Evolutionary conservation across 2,797 vertebrate genomes (phyloP).

Genomic region (Clangula hyemalis): DNA sequence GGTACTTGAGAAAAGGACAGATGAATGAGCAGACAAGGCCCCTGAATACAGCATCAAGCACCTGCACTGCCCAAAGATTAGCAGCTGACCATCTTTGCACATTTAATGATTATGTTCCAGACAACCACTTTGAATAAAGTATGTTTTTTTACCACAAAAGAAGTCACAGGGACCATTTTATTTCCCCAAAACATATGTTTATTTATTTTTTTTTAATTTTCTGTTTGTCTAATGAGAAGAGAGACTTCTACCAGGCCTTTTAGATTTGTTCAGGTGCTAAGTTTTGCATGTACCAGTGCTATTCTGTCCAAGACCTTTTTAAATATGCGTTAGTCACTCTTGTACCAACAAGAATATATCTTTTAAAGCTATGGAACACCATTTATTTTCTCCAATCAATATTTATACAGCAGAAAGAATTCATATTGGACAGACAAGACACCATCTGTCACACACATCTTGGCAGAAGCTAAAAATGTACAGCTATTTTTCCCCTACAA

Average conservation of each 20-base stretch:
- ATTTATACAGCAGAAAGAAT: not conserved
- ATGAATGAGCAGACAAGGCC: not conserved
- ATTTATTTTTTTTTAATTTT: not conserved
- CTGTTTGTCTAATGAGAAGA: not conserved
- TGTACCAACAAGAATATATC: not conserved
- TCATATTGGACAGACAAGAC: not conserved
- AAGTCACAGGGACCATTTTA: not conserved
- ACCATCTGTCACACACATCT: not conserved
- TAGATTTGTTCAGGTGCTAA: not conserved
- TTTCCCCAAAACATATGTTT: not conserved
- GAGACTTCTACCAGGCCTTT: not conserved
- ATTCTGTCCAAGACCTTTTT: not conserved
- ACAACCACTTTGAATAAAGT: not conserved
- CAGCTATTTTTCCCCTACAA: not conserved
- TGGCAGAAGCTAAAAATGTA: not conserved
- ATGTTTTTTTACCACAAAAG: not conserved
- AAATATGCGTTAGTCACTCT: not conserved
- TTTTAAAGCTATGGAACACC: not conserved
- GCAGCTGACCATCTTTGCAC: not conserved
- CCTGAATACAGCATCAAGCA: not conserved
- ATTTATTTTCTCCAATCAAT: not conserved
- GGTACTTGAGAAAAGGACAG: not conserved
- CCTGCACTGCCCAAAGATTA: not conserved
- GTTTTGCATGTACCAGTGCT: not conserved
- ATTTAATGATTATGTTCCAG: not conserved